Percentiles rank a stretch among this genome's conserved stretches.
phyloP scores from a whole-genome alignment of 2,113 vertebrate species.

The Corythoichthys intestinalis region DNA sequence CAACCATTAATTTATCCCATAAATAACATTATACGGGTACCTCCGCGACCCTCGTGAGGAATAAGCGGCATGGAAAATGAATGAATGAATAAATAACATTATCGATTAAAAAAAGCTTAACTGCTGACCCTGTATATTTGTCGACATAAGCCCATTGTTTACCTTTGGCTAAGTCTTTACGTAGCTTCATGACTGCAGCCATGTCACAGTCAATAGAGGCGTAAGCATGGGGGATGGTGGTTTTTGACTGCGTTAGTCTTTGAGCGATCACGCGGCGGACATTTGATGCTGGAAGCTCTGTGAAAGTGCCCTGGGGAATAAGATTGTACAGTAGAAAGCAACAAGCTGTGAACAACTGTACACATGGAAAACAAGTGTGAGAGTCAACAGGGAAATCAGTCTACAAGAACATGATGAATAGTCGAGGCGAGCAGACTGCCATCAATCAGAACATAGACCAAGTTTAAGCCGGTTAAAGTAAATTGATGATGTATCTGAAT shows the following conservation, averaged over 20 bases:
- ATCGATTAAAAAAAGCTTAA: not conserved
- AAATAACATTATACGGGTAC: not conserved
- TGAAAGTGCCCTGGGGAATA: constrained; percentile 82
- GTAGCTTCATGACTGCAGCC: constrained; percentile 81
- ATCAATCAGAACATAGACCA: not conserved
- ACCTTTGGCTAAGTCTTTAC: constrained; percentile 85
- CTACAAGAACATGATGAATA: not conserved
- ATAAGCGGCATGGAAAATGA: too few relatives aligned
- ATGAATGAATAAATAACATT: too few relatives aligned
- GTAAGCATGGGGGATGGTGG: constrained; percentile 89
- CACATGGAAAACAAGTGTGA: not conserved
- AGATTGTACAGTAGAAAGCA: not conserved
- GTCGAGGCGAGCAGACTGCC: not conserved
- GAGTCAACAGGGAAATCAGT: not conserved
- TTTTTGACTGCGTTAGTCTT: constrained; percentile 90
- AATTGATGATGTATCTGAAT: not conserved
- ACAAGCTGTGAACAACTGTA: constrained; percentile 7
- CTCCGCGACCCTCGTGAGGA: too few relatives aligned
- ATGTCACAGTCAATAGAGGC: constrained; percentile 87
- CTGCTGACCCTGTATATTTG: not conserved
- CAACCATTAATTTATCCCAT: not conserved
- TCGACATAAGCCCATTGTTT: constrained; percentile 7
- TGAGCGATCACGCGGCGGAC: constrained; percentile 91
- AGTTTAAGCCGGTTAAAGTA: not conserved
- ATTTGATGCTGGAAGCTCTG: constrained; percentile 87